A percentile compares a stretch with the other conserved stretches of the same genome.
Evolutionary conservation across 2,888 invertebrate genomes (phyloP).

Genomic region (Trissolcus brochymenae): DNA sequence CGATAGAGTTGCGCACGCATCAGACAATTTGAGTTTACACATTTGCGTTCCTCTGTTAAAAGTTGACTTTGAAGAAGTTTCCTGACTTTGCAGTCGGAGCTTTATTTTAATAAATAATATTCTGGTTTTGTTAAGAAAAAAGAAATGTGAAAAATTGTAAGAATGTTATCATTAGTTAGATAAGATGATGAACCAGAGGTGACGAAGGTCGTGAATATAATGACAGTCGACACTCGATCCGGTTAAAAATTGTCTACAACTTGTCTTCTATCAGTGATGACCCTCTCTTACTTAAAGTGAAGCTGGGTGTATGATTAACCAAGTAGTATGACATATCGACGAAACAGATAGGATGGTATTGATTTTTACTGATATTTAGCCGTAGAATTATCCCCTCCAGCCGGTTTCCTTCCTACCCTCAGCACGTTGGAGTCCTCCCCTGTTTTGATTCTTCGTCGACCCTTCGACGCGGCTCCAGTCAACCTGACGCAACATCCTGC

Average conservation of each 20-base stretch:
- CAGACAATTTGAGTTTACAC: no score
- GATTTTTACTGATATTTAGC: constrained; percentile 76
- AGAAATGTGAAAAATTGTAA: no score
- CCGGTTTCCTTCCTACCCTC: constrained; percentile 29
- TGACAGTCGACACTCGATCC: background rate
- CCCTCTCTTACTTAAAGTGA: constrained; percentile 9
- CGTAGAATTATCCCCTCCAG: constrained; percentile 73
- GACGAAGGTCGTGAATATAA: no score
- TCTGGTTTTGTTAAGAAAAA: no score
- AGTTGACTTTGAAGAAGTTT: no score
- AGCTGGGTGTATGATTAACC: constrained; percentile 66
- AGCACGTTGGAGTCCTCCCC: constrained; percentile 11
- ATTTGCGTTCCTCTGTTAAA: no score
- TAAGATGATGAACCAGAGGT: no score
- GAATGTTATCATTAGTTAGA: no score
- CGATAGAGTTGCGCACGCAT: no score
- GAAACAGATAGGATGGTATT: constrained; percentile 71
- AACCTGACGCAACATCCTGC: constrained; percentile 52
- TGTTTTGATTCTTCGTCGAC: constrained; percentile 57
- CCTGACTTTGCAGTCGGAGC: no score
- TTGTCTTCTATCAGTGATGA: background rate
- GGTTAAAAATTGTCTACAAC: constrained; percentile 11
- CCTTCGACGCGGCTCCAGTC: constrained; percentile 54
- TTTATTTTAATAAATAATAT: no score
- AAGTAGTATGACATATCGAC: constrained; percentile 62